Conservation (phyloP, 2,113 vertebrate species). For the Tachycineta bicolor region DNA sequence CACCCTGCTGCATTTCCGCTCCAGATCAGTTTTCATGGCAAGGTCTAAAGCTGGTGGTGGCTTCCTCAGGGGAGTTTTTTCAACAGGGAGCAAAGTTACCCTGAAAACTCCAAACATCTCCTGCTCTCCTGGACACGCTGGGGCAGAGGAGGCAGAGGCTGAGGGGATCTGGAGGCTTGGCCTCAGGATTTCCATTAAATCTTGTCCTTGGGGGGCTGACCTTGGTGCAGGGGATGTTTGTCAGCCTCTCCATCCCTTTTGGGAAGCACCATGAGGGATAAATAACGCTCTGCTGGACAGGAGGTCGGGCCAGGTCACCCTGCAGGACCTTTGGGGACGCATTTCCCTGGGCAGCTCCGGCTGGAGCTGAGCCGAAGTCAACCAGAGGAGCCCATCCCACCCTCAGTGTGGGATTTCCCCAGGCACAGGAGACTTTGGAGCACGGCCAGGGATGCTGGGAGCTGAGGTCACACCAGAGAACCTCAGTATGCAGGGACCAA, state of each 20-base stretch:
- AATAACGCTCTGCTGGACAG: not conserved
- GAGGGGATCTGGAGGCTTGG: not conserved
- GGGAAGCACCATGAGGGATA: not conserved
- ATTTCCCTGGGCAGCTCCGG: not conserved
- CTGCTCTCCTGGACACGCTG: not conserved
- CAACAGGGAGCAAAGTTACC: not conserved
- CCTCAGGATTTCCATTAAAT: not conserved
- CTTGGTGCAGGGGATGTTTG: not conserved
- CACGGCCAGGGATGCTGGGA: rapidly evolving
- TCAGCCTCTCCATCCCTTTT: not conserved
- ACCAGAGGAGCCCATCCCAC: not conserved
- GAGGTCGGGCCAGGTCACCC: not conserved
- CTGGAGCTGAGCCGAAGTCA: not conserved
- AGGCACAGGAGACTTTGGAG: not conserved
- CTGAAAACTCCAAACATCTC: not conserved
- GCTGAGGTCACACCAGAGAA: not conserved
- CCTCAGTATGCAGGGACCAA: no score
- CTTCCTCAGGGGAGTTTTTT: not conserved
- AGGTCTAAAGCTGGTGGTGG: not conserved
- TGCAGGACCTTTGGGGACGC: not conserved
- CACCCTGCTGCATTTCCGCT: not conserved
- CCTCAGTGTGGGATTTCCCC: not conserved
- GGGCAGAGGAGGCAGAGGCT: not conserved
- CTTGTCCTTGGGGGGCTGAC: not conserved
- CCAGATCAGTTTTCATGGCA: rapidly evolving